Evolutionary conservation across 2,113 vertebrate genomes (phyloP).

Genomic region (Mastomys natalensis): DNA sequence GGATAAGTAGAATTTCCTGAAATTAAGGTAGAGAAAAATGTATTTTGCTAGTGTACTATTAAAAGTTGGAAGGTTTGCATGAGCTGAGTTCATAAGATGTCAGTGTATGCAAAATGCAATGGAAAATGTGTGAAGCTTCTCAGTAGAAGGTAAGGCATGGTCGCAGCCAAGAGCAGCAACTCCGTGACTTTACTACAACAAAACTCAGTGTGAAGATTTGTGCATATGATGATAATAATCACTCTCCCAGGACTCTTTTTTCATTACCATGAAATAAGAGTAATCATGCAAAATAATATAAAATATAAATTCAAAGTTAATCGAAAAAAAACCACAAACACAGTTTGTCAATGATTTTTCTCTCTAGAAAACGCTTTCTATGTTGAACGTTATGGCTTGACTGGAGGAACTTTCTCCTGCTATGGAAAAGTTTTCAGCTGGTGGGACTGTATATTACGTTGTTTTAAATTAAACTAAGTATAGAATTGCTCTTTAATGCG

Average conservation of each 20-base stretch:
- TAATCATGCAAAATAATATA: background rate
- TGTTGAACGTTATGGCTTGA: background rate
- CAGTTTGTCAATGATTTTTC: background rate
- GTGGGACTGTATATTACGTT: background rate
- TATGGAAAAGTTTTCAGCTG: background rate
- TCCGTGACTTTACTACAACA: background rate
- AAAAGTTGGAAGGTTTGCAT: background rate
- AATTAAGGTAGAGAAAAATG: background rate
- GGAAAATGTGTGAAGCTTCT: background rate
- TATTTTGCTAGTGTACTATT: background rate
- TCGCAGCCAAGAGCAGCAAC: background rate
- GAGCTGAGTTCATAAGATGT: background rate
- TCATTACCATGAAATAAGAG: background rate
- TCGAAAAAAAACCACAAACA: background rate
- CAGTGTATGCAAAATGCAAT: background rate
- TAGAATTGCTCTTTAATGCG: constrained; percentile 30
- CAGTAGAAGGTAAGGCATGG: background rate
- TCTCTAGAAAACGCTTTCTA: background rate
- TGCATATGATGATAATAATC: background rate
- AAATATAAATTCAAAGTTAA: constrained; percentile 9
- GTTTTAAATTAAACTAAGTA: constrained; percentile 66
- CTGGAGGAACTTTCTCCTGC: background rate
- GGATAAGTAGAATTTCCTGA: background rate
- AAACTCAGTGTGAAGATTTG: background rate
- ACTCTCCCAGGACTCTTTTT: background rate